Conservation (phyloP, 2,888 invertebrate species). For the Tetragonisca angustula region DNA sequence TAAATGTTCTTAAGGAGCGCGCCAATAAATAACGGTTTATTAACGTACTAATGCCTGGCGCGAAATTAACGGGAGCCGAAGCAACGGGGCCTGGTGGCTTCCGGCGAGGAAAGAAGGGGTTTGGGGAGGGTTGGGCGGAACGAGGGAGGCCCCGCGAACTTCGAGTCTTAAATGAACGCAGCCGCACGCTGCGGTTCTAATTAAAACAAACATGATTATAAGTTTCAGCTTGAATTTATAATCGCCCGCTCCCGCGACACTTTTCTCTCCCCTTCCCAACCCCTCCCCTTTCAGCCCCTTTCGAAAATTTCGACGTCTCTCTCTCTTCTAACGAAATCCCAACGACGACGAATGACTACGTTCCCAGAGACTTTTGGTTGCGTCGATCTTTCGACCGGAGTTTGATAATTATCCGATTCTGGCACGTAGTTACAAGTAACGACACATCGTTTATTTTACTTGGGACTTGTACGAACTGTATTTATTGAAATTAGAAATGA, state of each 20-base stretch:
- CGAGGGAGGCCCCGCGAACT: conserved; percentile 53
- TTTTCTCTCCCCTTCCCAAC: not conserved
- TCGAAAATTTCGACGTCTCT: not conserved
- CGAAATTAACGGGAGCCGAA: conserved; percentile 73
- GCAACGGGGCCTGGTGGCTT: conserved; percentile 28
- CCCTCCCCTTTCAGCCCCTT: not conserved
- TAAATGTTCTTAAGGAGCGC: conserved; percentile 65
- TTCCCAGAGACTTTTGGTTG: not conserved
- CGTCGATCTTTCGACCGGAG: not conserved
- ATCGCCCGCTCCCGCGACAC: conserved; percentile 62
- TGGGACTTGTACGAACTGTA: not conserved
- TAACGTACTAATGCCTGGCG: conserved; percentile 73
- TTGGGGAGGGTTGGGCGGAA: not conserved
- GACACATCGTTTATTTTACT: no score
- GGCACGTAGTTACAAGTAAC: not conserved
- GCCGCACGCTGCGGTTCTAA: conserved; percentile 79
- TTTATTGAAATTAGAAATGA: not conserved
- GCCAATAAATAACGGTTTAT: conserved; percentile 78
- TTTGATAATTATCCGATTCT: not conserved
- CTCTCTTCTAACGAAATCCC: conserved; percentile 21
- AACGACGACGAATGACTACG: not conserved
- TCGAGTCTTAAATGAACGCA: conserved; percentile 74
- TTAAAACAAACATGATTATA: conserved; percentile 81
- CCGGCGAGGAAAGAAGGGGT: not conserved
- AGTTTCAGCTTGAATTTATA: conserved; percentile 77